phyloP scores from a whole-genome alignment of 2,888 invertebrate genomes.

The Thymelicus sylvestris region DNA sequence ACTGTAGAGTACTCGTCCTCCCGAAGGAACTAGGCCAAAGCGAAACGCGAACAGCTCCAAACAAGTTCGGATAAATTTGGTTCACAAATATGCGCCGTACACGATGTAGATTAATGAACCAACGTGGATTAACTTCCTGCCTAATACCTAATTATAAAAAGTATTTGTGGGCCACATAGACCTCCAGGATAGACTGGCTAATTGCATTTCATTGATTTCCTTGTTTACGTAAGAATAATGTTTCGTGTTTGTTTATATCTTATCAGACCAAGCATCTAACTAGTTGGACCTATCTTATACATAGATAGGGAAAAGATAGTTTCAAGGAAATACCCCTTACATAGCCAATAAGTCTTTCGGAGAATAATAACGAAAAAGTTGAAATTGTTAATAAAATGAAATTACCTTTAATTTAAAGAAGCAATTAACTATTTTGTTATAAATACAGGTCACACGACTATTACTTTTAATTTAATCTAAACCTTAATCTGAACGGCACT shows the following conservation, averaged over 20 bases:
- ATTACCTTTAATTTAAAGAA: no score
- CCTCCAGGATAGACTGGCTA: neutral
- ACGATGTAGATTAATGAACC: slow-evolving; percentile 19
- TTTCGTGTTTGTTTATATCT: neutral
- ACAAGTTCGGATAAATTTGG: slow-evolving; percentile 22
- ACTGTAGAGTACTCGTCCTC: slow-evolving; percentile 18
- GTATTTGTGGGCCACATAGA: neutral
- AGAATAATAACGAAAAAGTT: no score
- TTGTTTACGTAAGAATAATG: neutral
- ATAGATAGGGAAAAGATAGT: neutral
- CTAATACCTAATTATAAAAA: neutral
- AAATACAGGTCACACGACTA: neutral
- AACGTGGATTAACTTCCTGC: slow-evolving; percentile 7
- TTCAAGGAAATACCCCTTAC: no score
- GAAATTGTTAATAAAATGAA: no score
- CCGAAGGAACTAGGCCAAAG: slow-evolving; percentile 30
- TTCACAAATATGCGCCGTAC: slow-evolving; percentile 12
- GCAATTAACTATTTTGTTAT: no score
- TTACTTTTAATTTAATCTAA: neutral
- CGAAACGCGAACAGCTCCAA: slow-evolving; percentile 18
- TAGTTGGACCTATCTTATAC: no score
- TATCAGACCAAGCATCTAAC: neutral
- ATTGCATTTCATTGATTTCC: neutral
- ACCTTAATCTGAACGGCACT: neutral
- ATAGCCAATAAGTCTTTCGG: no score